A percentile compares a stretch with the other conserved stretches of the same genome.
These are phyloP conservation scores for Drosophila limbata DNA, from an alignment of 2,888 invertebrate species.

Conservation along the genomic window DNA sequence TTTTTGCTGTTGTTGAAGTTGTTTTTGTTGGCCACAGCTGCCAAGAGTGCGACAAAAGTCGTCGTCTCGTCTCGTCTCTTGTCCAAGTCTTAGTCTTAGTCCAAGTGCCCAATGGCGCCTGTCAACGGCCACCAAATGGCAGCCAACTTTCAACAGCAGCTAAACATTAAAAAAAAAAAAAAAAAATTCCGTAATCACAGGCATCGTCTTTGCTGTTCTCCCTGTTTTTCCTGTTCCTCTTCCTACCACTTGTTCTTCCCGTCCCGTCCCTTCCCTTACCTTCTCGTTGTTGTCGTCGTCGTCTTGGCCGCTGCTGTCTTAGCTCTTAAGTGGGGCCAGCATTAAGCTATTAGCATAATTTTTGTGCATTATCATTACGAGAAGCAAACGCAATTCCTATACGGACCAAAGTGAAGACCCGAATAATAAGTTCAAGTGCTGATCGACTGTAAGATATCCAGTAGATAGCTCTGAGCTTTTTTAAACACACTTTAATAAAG, in stretches of 20 bases:
- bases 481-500: background rate
- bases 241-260: background rate
- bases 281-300: slow-evolving; percentile 12
- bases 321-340: slow-evolving; percentile 71
- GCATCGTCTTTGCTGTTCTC: slow-evolving; percentile 22
- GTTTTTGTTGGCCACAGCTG: slow-evolving; percentile 64
- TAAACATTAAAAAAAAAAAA: slow-evolving; percentile 24
- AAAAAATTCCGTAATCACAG: slow-evolving; percentile 48
- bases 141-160: slow-evolving; percentile 45
- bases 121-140: slow-evolving; percentile 48
- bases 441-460: slow-evolving; percentile 11
- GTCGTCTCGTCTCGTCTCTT: slow-evolving; percentile 43
- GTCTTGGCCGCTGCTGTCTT: slow-evolving; percentile 60
- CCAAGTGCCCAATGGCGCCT: slow-evolving; percentile 58
- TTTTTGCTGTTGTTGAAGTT: slow-evolving; percentile 19
- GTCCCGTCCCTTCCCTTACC: background rate
- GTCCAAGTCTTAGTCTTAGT: slow-evolving; percentile 42
- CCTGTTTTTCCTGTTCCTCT: background rate
- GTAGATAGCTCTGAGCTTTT: background rate
- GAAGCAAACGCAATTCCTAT: slow-evolving; percentile 33
- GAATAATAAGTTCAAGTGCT: background rate
- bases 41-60: slow-evolving; percentile 61
- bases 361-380: slow-evolving; percentile 71
- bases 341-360: slow-evolving; percentile 79
- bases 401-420: background rate